phyloP scores from a whole-genome alignment of 2,797 vertebrate species.

The Synanceia verrucosa region DNA sequence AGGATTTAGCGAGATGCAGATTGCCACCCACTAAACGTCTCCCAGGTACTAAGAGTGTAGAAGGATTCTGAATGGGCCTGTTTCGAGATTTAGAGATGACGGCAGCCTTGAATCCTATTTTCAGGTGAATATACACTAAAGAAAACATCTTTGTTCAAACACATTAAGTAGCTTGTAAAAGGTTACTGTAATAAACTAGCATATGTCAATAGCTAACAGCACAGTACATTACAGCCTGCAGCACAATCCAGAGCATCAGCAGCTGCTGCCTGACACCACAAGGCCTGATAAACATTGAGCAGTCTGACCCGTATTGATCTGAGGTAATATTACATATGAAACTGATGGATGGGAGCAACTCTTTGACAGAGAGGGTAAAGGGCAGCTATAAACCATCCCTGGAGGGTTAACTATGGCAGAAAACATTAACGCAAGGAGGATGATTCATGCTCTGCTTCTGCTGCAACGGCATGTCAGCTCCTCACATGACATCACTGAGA shows the following conservation, averaged over 20 bases:
- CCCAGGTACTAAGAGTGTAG: too few species aligned
- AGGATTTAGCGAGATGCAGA: too few species aligned
- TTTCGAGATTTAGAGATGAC: too few species aligned
- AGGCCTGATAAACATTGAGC: slow-evolving; percentile 51
- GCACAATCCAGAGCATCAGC: not conserved
- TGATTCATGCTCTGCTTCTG: slow-evolving; percentile 63
- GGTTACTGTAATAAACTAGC: not conserved
- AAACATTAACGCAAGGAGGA: slow-evolving; percentile 63
- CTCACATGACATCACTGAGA: slow-evolving; percentile 29
- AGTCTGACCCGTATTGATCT: slow-evolving; percentile 73
- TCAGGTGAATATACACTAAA: too few species aligned
- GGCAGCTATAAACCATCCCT: slow-evolving; percentile 63
- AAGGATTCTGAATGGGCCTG: too few species aligned
- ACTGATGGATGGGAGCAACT: slow-evolving; percentile 68
- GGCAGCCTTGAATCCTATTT: too few species aligned
- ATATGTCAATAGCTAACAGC: not conserved
- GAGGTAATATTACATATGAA: slow-evolving; percentile 73
- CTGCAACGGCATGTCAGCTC: slow-evolving; percentile 37
- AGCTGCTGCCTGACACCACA: slow-evolving; percentile 9
- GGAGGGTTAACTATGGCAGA: slow-evolving; percentile 65
- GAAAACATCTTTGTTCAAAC: too few species aligned
- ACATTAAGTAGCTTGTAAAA: not conserved
- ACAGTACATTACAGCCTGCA: not conserved
- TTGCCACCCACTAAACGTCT: too few species aligned
- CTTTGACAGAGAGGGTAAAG: slow-evolving; percentile 72